phyloP scores from a whole-genome alignment of 2,888 invertebrate species.

The Macrostomum cliftonense region DNA sequence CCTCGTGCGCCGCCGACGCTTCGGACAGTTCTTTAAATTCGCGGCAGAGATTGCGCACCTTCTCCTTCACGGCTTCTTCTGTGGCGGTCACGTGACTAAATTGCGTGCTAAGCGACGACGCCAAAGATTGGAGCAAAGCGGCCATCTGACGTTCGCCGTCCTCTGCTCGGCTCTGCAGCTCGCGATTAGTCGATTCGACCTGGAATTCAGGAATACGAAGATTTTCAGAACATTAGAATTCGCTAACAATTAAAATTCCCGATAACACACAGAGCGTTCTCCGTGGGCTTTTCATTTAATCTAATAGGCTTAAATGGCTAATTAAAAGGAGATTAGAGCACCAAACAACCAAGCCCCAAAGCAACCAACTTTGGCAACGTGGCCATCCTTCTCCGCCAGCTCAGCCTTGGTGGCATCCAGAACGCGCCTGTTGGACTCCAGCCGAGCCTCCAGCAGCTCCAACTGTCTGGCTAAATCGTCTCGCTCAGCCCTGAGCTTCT shows the following conservation, averaged over 20 bases:
- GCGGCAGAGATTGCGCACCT: slow-evolving; percentile 17
- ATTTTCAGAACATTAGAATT: background rate
- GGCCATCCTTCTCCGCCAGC: slow-evolving; percentile 19
- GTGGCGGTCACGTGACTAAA: slow-evolving; percentile 17
- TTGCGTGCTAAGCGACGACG: slow-evolving; percentile 20
- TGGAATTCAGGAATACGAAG: too few species aligned
- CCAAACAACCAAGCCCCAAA: background rate
- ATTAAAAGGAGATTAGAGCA: background rate
- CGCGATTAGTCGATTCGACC: too few species aligned
- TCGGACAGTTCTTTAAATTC: slow-evolving; percentile 17
- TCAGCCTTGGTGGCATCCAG: slow-evolving; percentile 22
- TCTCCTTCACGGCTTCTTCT: slow-evolving; percentile 26
- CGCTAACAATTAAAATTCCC: background rate
- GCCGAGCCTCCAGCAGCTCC: slow-evolving; percentile 20
- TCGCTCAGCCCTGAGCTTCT: slow-evolving; percentile 20
- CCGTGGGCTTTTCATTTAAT: background rate
- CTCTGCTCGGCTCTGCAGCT: too few species aligned
- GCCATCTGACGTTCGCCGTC: background rate
- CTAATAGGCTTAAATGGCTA: too few species aligned
- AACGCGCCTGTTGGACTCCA: slow-evolving; percentile 22
- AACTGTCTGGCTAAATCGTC: slow-evolving; percentile 24
- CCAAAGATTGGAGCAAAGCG: slow-evolving; percentile 26
- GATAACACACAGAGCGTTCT: background rate
- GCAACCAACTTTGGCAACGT: slow-evolving; percentile 17
- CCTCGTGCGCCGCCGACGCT: slow-evolving; percentile 43